These are phyloP conservation scores for Lasioglossum marginatum DNA, from an alignment of 2,888 invertebrate species.

Conservation along the genomic window DNA sequence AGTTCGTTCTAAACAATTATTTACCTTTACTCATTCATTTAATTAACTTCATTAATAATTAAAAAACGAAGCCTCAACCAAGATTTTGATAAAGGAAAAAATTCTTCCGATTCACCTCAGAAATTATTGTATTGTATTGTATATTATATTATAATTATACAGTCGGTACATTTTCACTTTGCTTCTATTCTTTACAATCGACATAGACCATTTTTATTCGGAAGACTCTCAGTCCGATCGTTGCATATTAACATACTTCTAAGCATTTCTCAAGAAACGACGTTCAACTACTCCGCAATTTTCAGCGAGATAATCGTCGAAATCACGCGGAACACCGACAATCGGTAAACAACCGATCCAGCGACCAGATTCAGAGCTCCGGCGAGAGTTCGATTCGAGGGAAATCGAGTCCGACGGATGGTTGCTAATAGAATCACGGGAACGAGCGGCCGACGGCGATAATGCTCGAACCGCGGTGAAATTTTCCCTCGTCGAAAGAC, in stretches of 20 bases:
- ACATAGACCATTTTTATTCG: no score
- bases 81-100: no score
- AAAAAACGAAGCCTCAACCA: no score
- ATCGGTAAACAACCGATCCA: not conserved
- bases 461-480: constrained; percentile 21
- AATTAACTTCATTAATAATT: no score
- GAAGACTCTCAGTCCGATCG: not conserved
- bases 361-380: not conserved
- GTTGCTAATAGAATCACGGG: not conserved
- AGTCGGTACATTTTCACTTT: not conserved
- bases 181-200: not conserved
- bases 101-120: no score
- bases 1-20: no score
- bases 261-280: not conserved
- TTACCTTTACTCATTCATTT: no score
- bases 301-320: not conserved
- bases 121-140: no score
- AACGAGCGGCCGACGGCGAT: not conserved
- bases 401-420: not conserved
- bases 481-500: constrained; percentile 51
- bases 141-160: no score
- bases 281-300: not conserved
- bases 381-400: not conserved
- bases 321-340: not conserved
- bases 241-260: not conserved